A percentile compares a stretch with the other conserved stretches of the same genome.
Evolutionary conservation across 2,113 vertebrate genomes (phyloP).

Genomic region (Microtus ochrogaster): DNA sequence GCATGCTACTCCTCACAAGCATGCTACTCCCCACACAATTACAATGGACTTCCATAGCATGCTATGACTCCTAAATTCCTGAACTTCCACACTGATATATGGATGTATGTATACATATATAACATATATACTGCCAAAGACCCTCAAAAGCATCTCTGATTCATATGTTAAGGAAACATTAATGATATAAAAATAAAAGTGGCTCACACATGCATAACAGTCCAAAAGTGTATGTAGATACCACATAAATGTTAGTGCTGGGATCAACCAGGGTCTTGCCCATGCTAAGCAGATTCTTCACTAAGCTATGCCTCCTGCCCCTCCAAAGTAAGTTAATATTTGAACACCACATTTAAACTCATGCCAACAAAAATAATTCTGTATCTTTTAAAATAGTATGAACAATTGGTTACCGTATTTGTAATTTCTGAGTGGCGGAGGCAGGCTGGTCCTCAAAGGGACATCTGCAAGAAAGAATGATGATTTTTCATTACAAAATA

Average conservation of each 20-base stretch:
- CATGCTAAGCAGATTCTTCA: background rate
- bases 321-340: background rate
- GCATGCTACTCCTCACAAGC: slow-evolving; percentile 12
- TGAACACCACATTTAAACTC: slow-evolving; percentile 49
- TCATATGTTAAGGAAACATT: background rate
- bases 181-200: background rate
- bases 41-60: background rate
- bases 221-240: background rate
- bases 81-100: background rate
- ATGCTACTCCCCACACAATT: background rate
- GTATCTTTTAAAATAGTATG: slow-evolving; percentile 48
- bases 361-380: slow-evolving; percentile 30
- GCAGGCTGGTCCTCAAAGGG: slow-evolving; percentile 87
- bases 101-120: background rate
- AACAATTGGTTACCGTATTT: slow-evolving; percentile 89
- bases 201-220: background rate
- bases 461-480: slow-evolving; percentile 87
- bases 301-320: background rate
- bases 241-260: background rate
- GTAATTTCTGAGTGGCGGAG: slow-evolving; percentile 93
- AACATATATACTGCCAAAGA: background rate
- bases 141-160: background rate
- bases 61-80: background rate
- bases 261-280: background rate
- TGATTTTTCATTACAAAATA: slow-evolving; percentile 58